These are phyloP conservation scores for Apeltes quadracus DNA, from an alignment of 2,113 vertebrate genomes.

Conservation along the genomic window DNA sequence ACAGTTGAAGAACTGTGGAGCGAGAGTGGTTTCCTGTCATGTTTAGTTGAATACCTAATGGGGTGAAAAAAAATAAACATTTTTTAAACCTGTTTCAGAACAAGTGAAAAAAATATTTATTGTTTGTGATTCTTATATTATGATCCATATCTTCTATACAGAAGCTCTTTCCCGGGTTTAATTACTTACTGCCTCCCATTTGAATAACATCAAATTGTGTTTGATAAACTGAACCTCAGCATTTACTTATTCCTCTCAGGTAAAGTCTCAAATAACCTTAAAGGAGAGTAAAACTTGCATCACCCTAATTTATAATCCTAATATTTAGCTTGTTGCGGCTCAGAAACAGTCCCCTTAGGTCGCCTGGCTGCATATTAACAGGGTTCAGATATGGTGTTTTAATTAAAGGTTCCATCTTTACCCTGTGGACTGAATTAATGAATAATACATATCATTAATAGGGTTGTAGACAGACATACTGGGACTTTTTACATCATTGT, in stretches of 20 bases:
- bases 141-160: neutral
- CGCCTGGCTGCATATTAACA: conserved; percentile 53
- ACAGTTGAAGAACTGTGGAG: neutral
- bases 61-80: conserved; percentile 20
- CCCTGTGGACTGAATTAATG: conserved; percentile 46
- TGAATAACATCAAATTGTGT: neutral
- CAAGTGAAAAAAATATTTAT: neutral
- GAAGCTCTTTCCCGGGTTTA: neutral
- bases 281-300: conserved; percentile 14
- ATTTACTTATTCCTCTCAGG: neutral
- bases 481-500: conserved; percentile 15
- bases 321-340: conserved; percentile 47
- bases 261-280: conserved; percentile 14
- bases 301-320: conserved; percentile 40
- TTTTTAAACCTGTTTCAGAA: conserved; percentile 2
- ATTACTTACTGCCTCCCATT: neutral
- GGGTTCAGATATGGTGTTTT: conserved; percentile 50
- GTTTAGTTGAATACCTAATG: neutral
- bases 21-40: no score
- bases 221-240: neutral
- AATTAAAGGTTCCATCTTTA: conserved; percentile 52
- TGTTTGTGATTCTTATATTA: neutral
- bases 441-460: conserved; percentile 59
- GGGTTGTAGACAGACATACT: conserved; percentile 23
- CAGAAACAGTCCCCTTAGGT: conserved; percentile 39